These are phyloP conservation scores for Aphyosemion australe DNA, from an alignment of 2,113 vertebrate species.

Conservation along the genomic window DNA sequence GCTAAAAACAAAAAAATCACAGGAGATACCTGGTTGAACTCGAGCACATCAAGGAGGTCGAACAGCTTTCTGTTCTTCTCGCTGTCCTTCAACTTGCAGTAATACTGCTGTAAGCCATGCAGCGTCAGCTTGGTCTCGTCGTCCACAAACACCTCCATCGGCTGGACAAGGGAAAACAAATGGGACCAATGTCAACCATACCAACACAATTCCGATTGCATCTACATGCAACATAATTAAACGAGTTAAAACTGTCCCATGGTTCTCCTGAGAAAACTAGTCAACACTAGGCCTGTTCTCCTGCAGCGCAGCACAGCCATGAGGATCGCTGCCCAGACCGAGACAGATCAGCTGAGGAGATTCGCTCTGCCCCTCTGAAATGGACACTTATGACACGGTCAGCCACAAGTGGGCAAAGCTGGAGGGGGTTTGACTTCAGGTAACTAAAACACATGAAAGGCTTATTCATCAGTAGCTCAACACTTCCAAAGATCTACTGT, in stretches of 20 bases:
- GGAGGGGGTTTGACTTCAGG: conserved; percentile 1
- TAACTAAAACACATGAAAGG: too few species aligned
- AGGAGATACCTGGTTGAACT: conserved; percentile 86
- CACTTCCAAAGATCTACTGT: too few species aligned
- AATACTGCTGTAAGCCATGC: conserved; percentile 90
- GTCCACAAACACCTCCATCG: conserved; percentile 92
- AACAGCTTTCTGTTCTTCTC: conserved; percentile 92
- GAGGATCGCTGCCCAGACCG: conserved; percentile 11
- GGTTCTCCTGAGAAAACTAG: neutral
- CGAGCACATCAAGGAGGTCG: conserved; percentile 87
- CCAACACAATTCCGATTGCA: neutral
- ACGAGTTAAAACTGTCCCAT: neutral
- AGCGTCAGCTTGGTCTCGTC: conserved; percentile 90
- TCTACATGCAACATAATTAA: neutral
- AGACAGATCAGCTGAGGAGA: conserved; percentile 25
- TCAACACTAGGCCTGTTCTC: conserved; percentile 20
- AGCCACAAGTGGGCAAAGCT: conserved; percentile 64
- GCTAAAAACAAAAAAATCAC: neutral
- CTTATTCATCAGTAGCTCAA: too few species aligned
- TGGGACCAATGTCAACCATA: conserved; percentile 7
- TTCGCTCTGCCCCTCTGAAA: conserved; percentile 31
- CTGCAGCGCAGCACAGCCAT: conserved; percentile 17
- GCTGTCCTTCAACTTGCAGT: conserved; percentile 89
- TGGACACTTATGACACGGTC: conserved; percentile 59
- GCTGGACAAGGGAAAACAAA: conserved; percentile 70